phyloP scores from a whole-genome alignment of 2,797 vertebrate species.

The Craterocephalus amniculus region DNA sequence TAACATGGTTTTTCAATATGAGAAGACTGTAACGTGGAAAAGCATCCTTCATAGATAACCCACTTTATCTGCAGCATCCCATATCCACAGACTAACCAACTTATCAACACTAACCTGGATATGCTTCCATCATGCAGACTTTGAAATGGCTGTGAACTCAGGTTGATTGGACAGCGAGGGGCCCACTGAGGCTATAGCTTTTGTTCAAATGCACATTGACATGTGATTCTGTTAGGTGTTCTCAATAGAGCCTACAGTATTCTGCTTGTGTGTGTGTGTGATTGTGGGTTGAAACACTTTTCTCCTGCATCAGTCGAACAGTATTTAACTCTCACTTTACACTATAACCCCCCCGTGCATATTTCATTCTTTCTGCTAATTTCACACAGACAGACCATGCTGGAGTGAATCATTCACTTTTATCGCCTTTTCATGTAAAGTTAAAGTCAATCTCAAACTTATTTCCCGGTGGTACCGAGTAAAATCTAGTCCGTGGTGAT shows the following conservation, averaged over 20 bases:
- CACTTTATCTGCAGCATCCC: conserved; percentile 45
- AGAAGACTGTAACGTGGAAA: conserved; percentile 15
- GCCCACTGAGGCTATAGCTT: conserved; percentile 40
- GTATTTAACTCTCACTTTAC: conserved; percentile 8
- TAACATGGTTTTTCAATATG: not conserved
- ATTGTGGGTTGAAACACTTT: conserved; percentile 67
- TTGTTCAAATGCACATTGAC: conserved; percentile 40
- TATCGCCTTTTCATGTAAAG: not conserved
- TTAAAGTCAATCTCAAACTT: not conserved
- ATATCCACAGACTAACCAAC: conserved; percentile 3
- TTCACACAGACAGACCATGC: not conserved
- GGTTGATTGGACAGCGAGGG: conserved; percentile 48
- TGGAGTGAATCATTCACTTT: not conserved
- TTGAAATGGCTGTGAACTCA: not conserved
- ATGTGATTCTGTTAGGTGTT: conserved; percentile 44
- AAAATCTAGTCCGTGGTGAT: conserved; percentile 12
- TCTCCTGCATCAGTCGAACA: conserved; percentile 8
- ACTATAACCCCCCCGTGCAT: conserved; percentile 31
- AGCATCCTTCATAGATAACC: conserved; percentile 34
- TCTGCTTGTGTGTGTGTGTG: conserved; percentile 41
- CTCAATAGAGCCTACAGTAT: conserved; percentile 40
- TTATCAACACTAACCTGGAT: conserved; percentile 38
- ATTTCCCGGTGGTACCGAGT: conserved; percentile 6
- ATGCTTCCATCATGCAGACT: conserved; percentile 26
- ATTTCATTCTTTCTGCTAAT: conserved; percentile 54